Percentiles rank a stretch among this genome's conserved stretches.
Evolutionary conservation across 2,888 invertebrate species (phyloP).

Genomic region (Synergus laeviventris): DNA sequence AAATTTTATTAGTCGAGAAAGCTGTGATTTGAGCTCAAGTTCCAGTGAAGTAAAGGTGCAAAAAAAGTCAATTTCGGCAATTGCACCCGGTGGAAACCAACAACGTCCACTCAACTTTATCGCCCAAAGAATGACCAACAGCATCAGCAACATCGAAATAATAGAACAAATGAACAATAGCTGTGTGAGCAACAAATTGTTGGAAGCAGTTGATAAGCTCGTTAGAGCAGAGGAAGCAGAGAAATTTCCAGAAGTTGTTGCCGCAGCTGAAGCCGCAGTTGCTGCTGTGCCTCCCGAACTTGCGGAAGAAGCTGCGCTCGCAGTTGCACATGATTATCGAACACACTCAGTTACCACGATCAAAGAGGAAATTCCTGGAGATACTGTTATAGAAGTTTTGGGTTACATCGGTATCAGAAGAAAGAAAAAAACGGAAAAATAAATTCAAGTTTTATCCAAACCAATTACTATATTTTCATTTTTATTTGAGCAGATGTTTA

Average conservation of each 20-base stretch:
- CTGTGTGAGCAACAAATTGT: conserved; percentile 71
- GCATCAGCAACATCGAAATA: conserved; percentile 56
- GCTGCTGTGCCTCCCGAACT: conserved; percentile 74
- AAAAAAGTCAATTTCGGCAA: background rate
- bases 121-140: conserved; percentile 44
- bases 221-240: conserved; percentile 76
- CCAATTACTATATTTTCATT: too few relatives aligned
- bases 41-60: background rate
- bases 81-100: background rate
- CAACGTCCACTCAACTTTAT: background rate
- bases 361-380: conserved; percentile 70
- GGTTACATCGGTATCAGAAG: conserved; percentile 76
- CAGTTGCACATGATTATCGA: conserved; percentile 71
- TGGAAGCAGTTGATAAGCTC: conserved; percentile 75
- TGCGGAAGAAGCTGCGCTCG: conserved; percentile 76
- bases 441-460: too few relatives aligned
- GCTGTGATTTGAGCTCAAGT: background rate
- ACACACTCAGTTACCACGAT: conserved; percentile 70
- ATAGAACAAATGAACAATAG: conserved; percentile 48
- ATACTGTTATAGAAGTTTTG: conserved; percentile 75
- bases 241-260: conserved; percentile 75
- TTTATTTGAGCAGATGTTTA: too few relatives aligned
- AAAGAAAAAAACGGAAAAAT: conserved; percentile 62
- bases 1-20: background rate
- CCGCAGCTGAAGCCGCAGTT: conserved; percentile 76